phyloP scores from a whole-genome alignment of 2,888 invertebrate species.

The Melikaiella ostensackeni region DNA sequence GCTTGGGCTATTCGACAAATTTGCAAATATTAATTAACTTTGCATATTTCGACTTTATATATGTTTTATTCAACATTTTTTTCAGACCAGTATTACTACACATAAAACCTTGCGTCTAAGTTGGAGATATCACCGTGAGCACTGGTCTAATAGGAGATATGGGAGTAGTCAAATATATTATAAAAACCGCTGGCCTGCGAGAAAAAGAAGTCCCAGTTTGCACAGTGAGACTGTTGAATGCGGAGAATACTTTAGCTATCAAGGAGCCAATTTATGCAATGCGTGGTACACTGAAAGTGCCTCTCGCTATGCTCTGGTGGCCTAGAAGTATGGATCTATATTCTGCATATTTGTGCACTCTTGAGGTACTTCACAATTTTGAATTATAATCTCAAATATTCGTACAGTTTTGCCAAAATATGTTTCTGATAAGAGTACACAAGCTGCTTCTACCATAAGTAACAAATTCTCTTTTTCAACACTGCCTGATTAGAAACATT shows the following conservation, averaged over 20 bases:
- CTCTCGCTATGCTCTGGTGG: constrained; percentile 93
- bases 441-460: no score
- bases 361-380: constrained; percentile 80
- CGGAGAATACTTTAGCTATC: constrained; percentile 80
- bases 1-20: no score
- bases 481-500: no score
- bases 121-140: constrained; percentile 90
- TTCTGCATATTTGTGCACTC: constrained; percentile 91
- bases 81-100: constrained; percentile 90
- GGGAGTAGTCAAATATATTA: constrained; percentile 78
- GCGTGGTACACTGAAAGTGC: constrained; percentile 82
- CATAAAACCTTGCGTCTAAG: constrained; percentile 89
- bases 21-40: no score
- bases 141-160: constrained; percentile 84
- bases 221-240: constrained; percentile 79
- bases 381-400: no score
- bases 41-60: no score
- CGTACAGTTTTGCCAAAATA: no score
- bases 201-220: constrained; percentile 73
- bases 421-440: no score
- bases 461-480: no score
- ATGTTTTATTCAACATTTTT: constrained; percentile 2
- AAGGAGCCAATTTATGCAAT: constrained; percentile 78
- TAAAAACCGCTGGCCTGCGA: constrained; percentile 75
- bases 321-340: constrained; percentile 90